Percentiles rank a stretch among this genome's conserved stretches.
These are phyloP conservation scores for Heteromyza rotundicornis DNA, from an alignment of 2,888 invertebrate species.

Conservation along the genomic window DNA sequence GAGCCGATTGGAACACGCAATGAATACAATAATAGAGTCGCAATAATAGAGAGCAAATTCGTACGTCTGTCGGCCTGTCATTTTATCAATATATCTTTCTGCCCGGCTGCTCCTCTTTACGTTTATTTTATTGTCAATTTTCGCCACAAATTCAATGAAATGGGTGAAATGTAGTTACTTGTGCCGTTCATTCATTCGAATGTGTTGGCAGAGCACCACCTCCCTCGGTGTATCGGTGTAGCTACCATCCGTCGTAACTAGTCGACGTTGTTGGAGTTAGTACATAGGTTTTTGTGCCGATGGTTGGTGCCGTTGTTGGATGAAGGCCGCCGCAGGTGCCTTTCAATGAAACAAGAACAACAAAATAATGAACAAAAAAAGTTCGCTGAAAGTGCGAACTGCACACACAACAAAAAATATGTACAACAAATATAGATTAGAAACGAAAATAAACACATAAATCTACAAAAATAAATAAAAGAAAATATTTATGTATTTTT, in stretches of 20 bases:
- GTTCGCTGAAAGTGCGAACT: neutral
- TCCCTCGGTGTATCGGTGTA: neutral
- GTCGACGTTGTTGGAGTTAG: too few relatives aligned
- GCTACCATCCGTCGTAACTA: too few relatives aligned
- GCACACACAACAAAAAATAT: conserved; percentile 15
- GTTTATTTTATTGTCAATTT: neutral
- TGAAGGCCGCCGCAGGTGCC: neutral
- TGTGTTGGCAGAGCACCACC: neutral
- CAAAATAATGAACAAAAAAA: neutral
- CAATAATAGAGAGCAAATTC: too few relatives aligned
- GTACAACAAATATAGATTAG: neutral
- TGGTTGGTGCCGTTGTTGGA: neutral
- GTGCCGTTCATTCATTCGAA: neutral
- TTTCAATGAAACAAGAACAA: neutral
- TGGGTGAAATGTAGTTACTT: neutral
- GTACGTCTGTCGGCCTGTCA: neutral
- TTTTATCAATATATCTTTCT: neutral
- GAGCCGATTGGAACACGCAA: too few relatives aligned
- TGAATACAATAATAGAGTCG: too few relatives aligned
- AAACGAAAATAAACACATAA: too few relatives aligned
- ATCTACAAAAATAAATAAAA: too few relatives aligned
- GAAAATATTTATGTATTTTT: too few relatives aligned
- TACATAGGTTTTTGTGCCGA: neutral
- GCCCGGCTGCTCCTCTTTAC: neutral
- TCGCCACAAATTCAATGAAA: too few relatives aligned